Conservation (phyloP, 2,888 invertebrate species). For the Cataglyphis altisquamis region DNA sequence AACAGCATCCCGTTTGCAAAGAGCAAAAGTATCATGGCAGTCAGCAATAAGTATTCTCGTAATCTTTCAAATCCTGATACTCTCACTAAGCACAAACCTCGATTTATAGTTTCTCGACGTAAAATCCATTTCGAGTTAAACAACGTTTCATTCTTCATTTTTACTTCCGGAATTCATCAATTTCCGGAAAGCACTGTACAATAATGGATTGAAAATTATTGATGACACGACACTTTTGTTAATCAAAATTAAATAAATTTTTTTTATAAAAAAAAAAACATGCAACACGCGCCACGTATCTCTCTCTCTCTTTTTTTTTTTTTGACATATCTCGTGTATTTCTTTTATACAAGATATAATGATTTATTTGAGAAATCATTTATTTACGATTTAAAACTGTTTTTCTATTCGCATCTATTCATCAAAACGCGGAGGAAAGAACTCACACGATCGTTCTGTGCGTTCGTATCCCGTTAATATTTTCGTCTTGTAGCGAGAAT, state of each 20-base stretch:
- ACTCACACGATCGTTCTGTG: not conserved
- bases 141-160: not conserved
- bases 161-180: not conserved
- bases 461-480: constrained; percentile 19
- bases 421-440: not conserved
- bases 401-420: not conserved
- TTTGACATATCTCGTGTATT: not conserved
- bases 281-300: not conserved
- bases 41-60: not conserved
- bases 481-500: constrained; percentile 42
- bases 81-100: not conserved
- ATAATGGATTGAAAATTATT: not conserved
- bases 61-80: not conserved
- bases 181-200: not conserved
- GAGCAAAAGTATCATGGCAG: not conserved
- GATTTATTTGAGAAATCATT: not conserved
- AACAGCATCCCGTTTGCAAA: not conserved
- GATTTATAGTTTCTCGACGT: not conserved
- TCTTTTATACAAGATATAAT: not conserved
- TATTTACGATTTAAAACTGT: not conserved
- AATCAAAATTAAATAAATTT: not conserved
- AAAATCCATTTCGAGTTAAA: not conserved
- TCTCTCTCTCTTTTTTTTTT: no score
- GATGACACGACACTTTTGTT: not conserved
- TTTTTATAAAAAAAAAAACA: not conserved